Evolutionary conservation across 2,888 invertebrate genomes (phyloP).

Genomic region (Apamea sordens): DNA sequence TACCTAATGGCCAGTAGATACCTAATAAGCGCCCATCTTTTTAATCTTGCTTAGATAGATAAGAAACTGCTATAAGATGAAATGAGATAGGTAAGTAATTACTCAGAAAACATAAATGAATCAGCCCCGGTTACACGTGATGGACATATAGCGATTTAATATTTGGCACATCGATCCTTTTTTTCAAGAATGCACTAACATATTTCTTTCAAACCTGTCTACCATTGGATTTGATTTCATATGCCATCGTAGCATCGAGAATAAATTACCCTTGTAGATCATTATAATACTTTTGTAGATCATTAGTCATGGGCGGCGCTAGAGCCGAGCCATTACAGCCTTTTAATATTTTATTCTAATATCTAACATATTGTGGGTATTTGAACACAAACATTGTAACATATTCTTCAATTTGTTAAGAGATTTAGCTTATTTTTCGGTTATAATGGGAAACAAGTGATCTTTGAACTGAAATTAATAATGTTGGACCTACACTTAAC

Average conservation of each 20-base stretch:
- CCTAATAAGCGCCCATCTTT: too few species aligned
- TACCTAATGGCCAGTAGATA: too few species aligned
- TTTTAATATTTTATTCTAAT: slow-evolving; percentile 66
- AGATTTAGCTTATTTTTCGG: slow-evolving; percentile 43
- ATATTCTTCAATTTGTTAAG: slow-evolving; percentile 49
- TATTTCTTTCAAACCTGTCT: slow-evolving; percentile 38
- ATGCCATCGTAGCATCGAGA: slow-evolving; percentile 47
- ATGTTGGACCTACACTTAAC: slow-evolving; percentile 9
- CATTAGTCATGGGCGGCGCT: slow-evolving; percentile 73
- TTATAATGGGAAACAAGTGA: slow-evolving; percentile 31
- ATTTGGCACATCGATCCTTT: slow-evolving; percentile 46
- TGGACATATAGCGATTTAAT: slow-evolving; percentile 16
- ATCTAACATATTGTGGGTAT: slow-evolving; percentile 55
- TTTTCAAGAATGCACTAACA: slow-evolving; percentile 29
- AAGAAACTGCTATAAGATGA: neutral
- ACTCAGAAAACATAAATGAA: neutral
- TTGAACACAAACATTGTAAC: slow-evolving; percentile 45
- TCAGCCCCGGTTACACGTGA: slow-evolving; percentile 8
- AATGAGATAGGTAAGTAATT: neutral
- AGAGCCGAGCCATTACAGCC: slow-evolving; percentile 43
- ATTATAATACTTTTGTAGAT: slow-evolving; percentile 73
- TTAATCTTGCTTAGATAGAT: too few species aligned
- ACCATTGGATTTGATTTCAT: slow-evolving; percentile 36
- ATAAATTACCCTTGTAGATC: slow-evolving; percentile 75
- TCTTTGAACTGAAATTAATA: slow-evolving; percentile 44